Evolutionary conservation across 92 coral and sea anemone genomes (phyloP), one percentile per base, ranked within the genome.

Genomic region (Siderastrea radians): DNA sequence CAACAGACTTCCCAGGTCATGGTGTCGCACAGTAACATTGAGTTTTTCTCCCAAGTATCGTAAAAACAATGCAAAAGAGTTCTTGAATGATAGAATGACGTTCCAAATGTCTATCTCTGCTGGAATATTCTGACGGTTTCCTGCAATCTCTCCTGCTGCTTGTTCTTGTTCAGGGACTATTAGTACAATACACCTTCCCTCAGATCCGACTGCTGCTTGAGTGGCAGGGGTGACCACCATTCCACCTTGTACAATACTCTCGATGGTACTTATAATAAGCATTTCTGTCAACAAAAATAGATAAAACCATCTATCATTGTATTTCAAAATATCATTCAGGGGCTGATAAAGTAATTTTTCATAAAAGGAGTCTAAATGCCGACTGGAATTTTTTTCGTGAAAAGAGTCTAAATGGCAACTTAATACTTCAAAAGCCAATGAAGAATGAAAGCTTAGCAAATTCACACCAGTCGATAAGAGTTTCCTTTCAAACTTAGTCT

Each of bases 121-220:
- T 61, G 66, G 66, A 2, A 10, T 10, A 14, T 61, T 26, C 66
- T 2, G 66, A 3, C n/a, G 66, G 16, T 61, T 61, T 15, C 26
- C 2, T 1, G 14, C 17, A 1, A 14, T 61, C n/a, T 61, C 66
- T 5, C 38, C 7, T 52, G 55, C 6, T 52, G 55, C 8, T 52
- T 52, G 55, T 7, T 52, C 55, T 52, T 52, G 55, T 7, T 52
- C 55, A 52, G 55, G 55, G 6, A 1, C 6, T 52, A 52, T 44
- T 8, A 91, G 94, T 61, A 91, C 81, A 69, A 44, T 60, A 66
- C 65, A 49, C 94, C 91, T 86, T 2, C 87, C 84, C 2, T 54
- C 50, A 1, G 14, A 45, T 3, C 91, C 75, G 2, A 88, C 74
- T 45, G 61, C 75, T 15, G 8, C 17, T 13, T 69, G 50, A 14